Evolutionary conservation across 2,888 invertebrate genomes (phyloP).

Genomic region (Galerucella nymphaeae): DNA sequence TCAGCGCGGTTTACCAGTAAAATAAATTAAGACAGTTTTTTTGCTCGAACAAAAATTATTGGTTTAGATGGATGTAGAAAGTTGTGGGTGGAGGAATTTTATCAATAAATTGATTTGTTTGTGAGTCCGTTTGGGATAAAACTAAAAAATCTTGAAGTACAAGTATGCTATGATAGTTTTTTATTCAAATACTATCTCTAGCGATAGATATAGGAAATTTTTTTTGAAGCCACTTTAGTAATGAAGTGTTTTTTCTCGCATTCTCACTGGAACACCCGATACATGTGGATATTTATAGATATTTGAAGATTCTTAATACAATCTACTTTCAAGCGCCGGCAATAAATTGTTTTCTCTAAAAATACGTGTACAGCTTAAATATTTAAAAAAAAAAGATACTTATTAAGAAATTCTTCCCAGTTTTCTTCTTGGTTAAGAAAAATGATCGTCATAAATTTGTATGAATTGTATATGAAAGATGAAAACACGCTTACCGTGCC

Average conservation of each 20-base stretch:
- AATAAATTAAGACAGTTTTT: background rate
- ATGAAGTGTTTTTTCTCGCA: no score
- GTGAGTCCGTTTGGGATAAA: no score
- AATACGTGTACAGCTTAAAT: background rate
- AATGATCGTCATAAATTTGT: constrained; percentile 27
- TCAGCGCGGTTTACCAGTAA: constrained; percentile 6
- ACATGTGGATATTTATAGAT: background rate
- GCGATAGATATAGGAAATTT: no score
- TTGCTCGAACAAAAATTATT: no score
- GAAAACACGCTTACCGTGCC: constrained; percentile 10
- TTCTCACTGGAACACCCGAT: no score
- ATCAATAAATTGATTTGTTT: no score
- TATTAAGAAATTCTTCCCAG: constrained; percentile 3
- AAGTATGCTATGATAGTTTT: no score
- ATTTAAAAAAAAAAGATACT: background rate
- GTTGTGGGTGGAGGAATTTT: no score
- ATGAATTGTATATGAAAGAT: constrained; percentile 32
- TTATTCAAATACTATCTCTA: no score
- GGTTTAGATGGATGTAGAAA: no score
- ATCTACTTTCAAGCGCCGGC: background rate
- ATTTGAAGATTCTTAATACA: background rate
- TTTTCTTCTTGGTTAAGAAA: constrained; percentile 22
- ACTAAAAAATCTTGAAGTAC: no score
- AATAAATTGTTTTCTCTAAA: constrained; percentile 2
- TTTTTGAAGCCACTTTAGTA: no score